phyloP scores from a whole-genome alignment of 2,797 vertebrate genomes.

The Gymnopithys bicolor region DNA sequence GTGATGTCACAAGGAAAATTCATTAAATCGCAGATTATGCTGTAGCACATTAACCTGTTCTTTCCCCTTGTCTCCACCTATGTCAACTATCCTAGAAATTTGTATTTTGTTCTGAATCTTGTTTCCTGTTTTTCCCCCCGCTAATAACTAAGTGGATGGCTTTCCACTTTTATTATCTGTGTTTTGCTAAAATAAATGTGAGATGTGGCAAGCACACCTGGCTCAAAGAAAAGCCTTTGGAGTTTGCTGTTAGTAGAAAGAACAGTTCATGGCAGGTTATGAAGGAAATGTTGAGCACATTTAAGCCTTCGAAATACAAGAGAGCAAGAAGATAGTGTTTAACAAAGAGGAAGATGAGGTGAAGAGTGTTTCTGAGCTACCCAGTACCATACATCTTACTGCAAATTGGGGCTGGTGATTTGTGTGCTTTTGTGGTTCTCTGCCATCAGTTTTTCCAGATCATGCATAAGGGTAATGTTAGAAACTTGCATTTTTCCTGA shows the following conservation, averaged over 20 bases:
- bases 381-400: not conserved
- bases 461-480: not conserved
- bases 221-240: not conserved
- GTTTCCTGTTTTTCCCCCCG: not conserved
- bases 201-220: not conserved
- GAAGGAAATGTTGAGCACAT: not conserved
- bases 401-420: not conserved
- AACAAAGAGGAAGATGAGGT: not conserved
- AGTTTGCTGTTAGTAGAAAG: not conserved
- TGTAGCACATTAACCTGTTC: not conserved
- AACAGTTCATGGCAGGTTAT: not conserved
- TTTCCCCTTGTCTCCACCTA: not conserved
- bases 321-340: not conserved
- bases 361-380: not conserved
- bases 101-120: not conserved
- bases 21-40: not conserved
- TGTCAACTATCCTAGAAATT: not conserved
- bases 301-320: not conserved
- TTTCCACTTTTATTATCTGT: not conserved
- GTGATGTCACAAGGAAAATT: not conserved
- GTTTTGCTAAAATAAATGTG: not conserved
- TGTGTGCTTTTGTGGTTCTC: not conserved
- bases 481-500: not conserved
- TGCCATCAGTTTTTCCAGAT: not conserved
- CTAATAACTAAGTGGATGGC: not conserved